Conservation (phyloP, 2,797 vertebrate species). For the Cynopterus sphinx region DNA sequence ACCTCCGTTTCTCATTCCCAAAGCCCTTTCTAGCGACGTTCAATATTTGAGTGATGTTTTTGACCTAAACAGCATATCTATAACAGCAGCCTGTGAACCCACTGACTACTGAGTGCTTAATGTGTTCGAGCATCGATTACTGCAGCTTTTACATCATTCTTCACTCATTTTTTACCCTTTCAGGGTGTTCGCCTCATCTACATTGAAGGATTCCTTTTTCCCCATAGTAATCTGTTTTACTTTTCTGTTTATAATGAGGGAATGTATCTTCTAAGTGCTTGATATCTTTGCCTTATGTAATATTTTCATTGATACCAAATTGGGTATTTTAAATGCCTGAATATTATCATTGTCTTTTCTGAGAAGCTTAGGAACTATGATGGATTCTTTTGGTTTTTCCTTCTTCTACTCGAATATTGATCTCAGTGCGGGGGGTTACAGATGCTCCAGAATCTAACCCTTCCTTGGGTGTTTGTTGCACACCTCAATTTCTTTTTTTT, state of each 20-base stretch:
- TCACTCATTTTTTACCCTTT: not conserved
- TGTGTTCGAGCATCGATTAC: not conserved
- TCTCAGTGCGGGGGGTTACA: not conserved
- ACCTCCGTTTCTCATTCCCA: not conserved
- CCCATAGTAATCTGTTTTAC: not conserved
- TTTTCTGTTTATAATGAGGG: not conserved
- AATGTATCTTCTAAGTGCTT: not conserved
- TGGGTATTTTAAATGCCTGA: not conserved
- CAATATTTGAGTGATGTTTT: not conserved
- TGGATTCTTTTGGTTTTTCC: not conserved
- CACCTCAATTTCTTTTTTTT: not conserved
- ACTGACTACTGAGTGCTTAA: not conserved
- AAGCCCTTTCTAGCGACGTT: not conserved
- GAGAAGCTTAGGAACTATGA: not conserved
- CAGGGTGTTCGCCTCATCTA: not conserved
- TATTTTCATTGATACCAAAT: not conserved
- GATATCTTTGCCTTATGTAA: not conserved
- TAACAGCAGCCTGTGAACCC: not conserved
- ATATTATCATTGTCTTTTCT: conserved; percentile 1
- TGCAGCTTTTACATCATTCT: not conserved
- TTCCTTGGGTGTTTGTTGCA: not conserved
- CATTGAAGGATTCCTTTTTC: not conserved
- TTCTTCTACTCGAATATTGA: not conserved
- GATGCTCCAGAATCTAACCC: not conserved
- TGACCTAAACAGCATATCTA: not conserved